Evolutionary conservation across 2,888 invertebrate genomes (phyloP), one percentile per base, ranked within the genome.

Genomic region (Reticulitermes lucifugus): DNA sequence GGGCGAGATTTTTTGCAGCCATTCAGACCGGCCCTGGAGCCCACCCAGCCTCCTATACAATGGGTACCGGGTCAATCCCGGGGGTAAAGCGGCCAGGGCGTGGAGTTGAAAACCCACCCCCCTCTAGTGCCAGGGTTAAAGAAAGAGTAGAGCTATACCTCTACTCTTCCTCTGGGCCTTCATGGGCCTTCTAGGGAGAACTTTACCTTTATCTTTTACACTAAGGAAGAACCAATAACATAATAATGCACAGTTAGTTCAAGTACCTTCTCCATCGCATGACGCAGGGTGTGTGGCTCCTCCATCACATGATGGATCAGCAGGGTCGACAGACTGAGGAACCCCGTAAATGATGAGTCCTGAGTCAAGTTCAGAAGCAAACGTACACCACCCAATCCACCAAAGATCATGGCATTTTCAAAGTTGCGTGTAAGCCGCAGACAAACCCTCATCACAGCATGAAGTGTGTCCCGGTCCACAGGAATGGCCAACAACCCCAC

Each of bases 271-370:
- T 96, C 96, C 93, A 97, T 96, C 2, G 96, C 95, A 86, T 95
- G 93, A 85, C 93, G 92, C 73, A 97, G 91, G 21, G 95, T 95
- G 9, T 92, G 90, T 0, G 95, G 95, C 86, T 96, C 96, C 90
- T 97, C 97, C 59, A 97, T 91, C 0, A 96, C 93, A 88, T 97
- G 97, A 25, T 97, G 92, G 88, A 97, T 94, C 25, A 97, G 91
- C 29, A 97, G 92, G 0, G 96, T 96, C 0, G 95, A 94, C 85
- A 97, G 91, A 25, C 95, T 95, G 14, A 95, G 93, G 89, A 96
- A 96, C 6, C 96, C 96, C 87, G 94, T 93, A 89, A 96, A 96
- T 29, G 94, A 93, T 85, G 94, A 94, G 4, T 93, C 93, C 65
- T 84, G 84, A 41, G 94, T 95, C 91, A 96, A 93, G 80, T 93